Evolutionary conservation across 2,797 vertebrate genomes (phyloP), one percentile per base, ranked within the genome.

Genomic region (Dicrostonyx torquatus): DNA sequence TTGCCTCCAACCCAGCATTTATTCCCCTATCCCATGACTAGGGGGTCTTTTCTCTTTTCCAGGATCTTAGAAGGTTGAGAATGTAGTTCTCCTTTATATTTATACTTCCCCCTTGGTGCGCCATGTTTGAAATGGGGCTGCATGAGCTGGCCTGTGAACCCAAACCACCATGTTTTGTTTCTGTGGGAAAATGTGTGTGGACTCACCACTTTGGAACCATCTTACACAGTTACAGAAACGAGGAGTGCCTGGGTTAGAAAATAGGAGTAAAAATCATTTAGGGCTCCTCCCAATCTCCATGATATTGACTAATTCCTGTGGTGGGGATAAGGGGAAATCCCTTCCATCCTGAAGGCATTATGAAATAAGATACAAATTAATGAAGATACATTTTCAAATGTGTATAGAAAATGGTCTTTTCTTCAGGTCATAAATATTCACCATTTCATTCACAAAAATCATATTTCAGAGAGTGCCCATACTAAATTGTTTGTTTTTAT

Each of bases 111-210:
- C 31, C 2, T 94, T 92, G 60, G 8, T 66, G 22, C 14, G 73
- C 73, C 29, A 43, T 87, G 45, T 34, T 94, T 94, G 73, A 90
- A 92, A 87, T 93, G 83, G 87, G 78, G 76, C 62, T 43, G 48
- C 37, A 77, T 75, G 50, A 66, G 24, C 60, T 93, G 45, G 13
- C 75, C 43, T 70, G 24, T 48, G 55, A 62, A 83, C 86, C 45
- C 53, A 55, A 73, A 87, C 20, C 75, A 83, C 55, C 53, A 34
- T 87, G 48, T 80, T 53, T 80, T 80, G n/a, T 94, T 93, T 94
- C 88, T 88, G 31, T 89, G 72, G 82, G 70, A 55, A 95, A 92
- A 87, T 75, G 15, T 55, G 62, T 73, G 60, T 86, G 53, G 62
- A 91, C 37, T 82, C 91, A 80, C 40, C 64, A 82, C 64, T 55